Base-by-base conservation (phyloP, 2,113 vertebrate species). In the Chamaetylas fuelleborni region DNA sequence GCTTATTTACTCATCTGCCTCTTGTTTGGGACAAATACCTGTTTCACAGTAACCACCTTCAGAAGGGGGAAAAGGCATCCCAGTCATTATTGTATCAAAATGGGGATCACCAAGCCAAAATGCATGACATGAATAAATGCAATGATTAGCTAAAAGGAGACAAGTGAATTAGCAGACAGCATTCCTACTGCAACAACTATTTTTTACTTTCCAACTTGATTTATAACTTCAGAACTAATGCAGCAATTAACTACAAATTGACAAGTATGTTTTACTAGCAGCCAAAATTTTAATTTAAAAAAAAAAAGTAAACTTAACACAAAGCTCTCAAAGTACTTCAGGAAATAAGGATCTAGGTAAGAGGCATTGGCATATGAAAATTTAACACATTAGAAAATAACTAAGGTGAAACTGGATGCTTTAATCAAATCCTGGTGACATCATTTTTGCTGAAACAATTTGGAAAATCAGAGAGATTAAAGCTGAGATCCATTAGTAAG, bases 381-480 rank as follows among this genome's bases (percentile, higher is more conserved):
- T 34, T 20, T 64, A 74, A 74, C 43, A 45, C 10, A 12, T 80
- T 64, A 92, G 66, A 18, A 74, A 90, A 92, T 20, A 92, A 88
- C 60, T 78, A 82, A 72, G 19, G 40, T 67, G 64, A 88, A 91
- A 80, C 9, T 9, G 9, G 45, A 79, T 11, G 14, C 43, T 92
- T 86, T 88, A 86, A 92, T 91, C 81, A 83, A 96, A 95, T 81
- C 13, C n/a, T 80, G 76, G 36, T 72, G 69, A 95, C 62, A 88
- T 70, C 62, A 71, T 62, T 94, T 95, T 86, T 85, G 20, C 71
- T 86, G 62, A 86, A 93, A 78, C 67, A 69, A 71, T 88, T 81
- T 92, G n/a, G 42, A 83, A 90, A 95, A 95, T 66, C 93, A 81
- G 56, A 53, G 64, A 74, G 73, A 96, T 74, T 95, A 96, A 93